Base-by-base conservation (phyloP, 2,113 vertebrate genomes). In the Paramisgurnus dabryanus region DNA sequence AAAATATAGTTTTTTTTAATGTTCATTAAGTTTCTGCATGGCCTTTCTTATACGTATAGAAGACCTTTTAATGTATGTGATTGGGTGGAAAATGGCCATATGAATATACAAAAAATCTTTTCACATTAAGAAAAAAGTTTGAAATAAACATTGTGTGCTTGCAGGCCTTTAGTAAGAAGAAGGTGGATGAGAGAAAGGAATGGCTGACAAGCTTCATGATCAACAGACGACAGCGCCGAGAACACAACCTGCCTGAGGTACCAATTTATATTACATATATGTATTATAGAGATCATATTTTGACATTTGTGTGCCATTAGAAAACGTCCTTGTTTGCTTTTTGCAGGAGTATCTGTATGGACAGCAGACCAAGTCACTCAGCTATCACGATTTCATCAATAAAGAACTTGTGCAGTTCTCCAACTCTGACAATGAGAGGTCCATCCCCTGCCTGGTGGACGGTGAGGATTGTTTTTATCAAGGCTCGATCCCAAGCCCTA, bases 101-200 rank as follows among this genome's bases (percentile, higher is more conserved):
- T 34, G 27, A 34, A 34, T 34, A 34, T 34, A 34, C 27, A 34
- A 34, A 34, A 34, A 50, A 3, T n/a, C 57, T 22, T 63, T 0
- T 58, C 49, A 63, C 8, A 78, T 7, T 49, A 10, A 11, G 39
- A 1, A 22, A 22, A 22, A 22, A 1, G 22, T 22, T 22, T 22
- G 22, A 22, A 22, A 22, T 22, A 22, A 22, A 17, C 50, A 43
- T 74, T 43, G 12, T 58, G 39, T 57, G 15, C 61, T 7, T 71
- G 15, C 83, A 99, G 98, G 98, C 98, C 94, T 99, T 99, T 94
- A 98, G 97, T 91, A 98, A 96, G 89, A 99, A 99, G 87, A 97
- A 97, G 86, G 82, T 94, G 49, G 98, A 99, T 0, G 97, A 99
- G 88, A 92, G 98, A 45, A 99, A 99, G 88, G 96, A 97, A 85